phyloP scores from a whole-genome alignment of 2,888 invertebrate genomes.

The Thera britannica region DNA sequence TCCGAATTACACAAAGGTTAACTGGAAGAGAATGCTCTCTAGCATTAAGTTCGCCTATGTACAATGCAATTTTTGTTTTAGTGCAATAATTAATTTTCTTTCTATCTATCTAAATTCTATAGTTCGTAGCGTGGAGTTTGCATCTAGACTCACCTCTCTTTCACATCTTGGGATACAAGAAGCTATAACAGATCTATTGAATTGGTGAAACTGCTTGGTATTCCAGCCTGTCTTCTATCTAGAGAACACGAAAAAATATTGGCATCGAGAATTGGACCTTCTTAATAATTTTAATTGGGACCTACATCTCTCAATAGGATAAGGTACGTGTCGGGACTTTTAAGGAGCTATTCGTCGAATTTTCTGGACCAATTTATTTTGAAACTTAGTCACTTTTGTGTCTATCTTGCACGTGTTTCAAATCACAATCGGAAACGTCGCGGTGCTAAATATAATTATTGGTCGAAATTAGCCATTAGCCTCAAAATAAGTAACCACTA shows the following conservation, averaged over 20 bases:
- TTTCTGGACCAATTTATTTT: conserved; percentile 6
- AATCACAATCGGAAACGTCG: neutral
- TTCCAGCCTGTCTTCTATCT: neutral
- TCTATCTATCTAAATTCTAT: too few relatives aligned
- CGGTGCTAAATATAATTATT: neutral
- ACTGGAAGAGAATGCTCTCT: too few relatives aligned
- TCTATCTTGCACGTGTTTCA: neutral
- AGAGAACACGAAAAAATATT: conserved; percentile 18
- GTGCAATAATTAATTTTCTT: too few relatives aligned
- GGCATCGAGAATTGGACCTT: conserved; percentile 18
- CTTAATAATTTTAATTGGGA: conserved; percentile 25
- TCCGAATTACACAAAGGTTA: too few relatives aligned
- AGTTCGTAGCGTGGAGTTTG: too few relatives aligned
- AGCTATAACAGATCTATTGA: neutral
- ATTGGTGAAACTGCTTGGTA: neutral
- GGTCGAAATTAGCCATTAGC: too few relatives aligned
- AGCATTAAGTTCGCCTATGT: too few relatives aligned
- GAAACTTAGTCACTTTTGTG: conserved; percentile 4
- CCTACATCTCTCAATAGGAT: conserved; percentile 16
- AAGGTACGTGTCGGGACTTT: conserved; percentile 14
- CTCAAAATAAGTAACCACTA: too few relatives aligned
- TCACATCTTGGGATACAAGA: too few relatives aligned
- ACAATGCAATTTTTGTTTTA: too few relatives aligned
- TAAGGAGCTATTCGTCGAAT: neutral
- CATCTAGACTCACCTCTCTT: too few relatives aligned